Evolutionary conservation across 2,797 vertebrate species (phyloP).

Genomic region (Morelia viridis): DNA sequence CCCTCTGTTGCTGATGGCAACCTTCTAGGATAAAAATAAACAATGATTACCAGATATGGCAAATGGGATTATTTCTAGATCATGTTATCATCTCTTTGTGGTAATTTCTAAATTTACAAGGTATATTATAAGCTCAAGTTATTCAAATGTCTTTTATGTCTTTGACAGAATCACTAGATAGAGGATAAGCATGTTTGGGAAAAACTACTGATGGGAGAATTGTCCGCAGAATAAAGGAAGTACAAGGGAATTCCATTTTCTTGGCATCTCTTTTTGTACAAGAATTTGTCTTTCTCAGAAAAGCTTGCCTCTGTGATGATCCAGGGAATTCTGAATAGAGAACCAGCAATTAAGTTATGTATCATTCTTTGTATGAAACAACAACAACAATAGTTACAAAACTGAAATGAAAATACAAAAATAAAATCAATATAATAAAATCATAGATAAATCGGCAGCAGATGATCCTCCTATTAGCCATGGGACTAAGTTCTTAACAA

Average conservation of each 20-base stretch:
- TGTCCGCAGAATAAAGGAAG: not conserved
- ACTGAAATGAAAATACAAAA: not conserved
- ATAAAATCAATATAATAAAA: too few relatives aligned
- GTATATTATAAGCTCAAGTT: not conserved
- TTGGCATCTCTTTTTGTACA: not conserved
- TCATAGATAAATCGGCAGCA: too few relatives aligned
- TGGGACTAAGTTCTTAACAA: not conserved
- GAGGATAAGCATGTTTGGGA: not conserved
- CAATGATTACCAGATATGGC: not conserved
- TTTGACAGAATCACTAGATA: not conserved
- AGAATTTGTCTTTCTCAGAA: not conserved
- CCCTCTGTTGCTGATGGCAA: not conserved
- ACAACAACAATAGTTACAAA: not conserved
- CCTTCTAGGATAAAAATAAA: not conserved
- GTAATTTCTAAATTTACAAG: not conserved
- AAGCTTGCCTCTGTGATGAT: not conserved
- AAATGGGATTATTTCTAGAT: not conserved
- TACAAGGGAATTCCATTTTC: not conserved
- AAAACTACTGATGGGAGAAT: not conserved
- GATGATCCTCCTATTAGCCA: not conserved
- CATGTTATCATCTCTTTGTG: not conserved
- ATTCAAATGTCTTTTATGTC: not conserved
- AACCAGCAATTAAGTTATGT: not conserved
- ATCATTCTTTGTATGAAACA: not conserved
- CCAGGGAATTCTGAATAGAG: not conserved